Conservation (phyloP, 2,888 invertebrate genomes). For the Pilophorus perplexus region DNA sequence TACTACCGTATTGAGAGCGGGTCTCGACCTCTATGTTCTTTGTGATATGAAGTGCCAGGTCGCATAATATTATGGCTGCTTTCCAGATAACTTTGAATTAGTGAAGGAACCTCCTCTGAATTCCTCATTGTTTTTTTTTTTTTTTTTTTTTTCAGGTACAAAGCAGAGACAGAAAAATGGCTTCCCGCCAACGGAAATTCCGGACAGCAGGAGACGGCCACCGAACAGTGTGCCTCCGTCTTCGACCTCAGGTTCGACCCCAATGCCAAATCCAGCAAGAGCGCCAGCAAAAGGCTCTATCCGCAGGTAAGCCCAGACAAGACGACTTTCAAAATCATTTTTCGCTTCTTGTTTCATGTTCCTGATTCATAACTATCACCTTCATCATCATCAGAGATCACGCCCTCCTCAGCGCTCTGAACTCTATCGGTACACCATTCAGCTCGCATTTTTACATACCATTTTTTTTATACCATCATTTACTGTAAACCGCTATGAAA, state of each 20-base stretch:
- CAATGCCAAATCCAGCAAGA: conserved; percentile 42
- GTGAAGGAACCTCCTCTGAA: too few relatives aligned
- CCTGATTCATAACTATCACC: too few relatives aligned
- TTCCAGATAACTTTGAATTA: background rate
- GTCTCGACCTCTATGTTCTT: background rate
- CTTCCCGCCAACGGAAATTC: conserved; percentile 35
- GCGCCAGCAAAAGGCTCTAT: conserved; percentile 52
- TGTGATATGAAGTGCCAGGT: background rate
- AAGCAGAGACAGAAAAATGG: conserved; percentile 44
- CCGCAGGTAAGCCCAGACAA: conserved; percentile 55
- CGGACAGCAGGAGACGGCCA: conserved; percentile 42
- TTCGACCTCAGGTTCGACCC: conserved; percentile 49
- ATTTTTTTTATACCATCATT: too few relatives aligned
- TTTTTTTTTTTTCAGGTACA: conserved; percentile 30
- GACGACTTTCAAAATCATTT: too few relatives aligned
- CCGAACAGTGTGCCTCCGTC: conserved; percentile 47
- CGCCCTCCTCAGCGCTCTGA: too few relatives aligned
- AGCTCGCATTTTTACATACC: too few relatives aligned
- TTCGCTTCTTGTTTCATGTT: too few relatives aligned
- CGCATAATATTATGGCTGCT: background rate
- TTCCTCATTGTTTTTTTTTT: too few relatives aligned
- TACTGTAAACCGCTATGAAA: too few relatives aligned
- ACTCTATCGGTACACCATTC: too few relatives aligned
- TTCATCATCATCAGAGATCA: too few relatives aligned
- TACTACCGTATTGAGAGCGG: too few relatives aligned